Base-by-base conservation (phyloP, 1,140 invertebrate species). In the Musca vetustissima region DNA sequence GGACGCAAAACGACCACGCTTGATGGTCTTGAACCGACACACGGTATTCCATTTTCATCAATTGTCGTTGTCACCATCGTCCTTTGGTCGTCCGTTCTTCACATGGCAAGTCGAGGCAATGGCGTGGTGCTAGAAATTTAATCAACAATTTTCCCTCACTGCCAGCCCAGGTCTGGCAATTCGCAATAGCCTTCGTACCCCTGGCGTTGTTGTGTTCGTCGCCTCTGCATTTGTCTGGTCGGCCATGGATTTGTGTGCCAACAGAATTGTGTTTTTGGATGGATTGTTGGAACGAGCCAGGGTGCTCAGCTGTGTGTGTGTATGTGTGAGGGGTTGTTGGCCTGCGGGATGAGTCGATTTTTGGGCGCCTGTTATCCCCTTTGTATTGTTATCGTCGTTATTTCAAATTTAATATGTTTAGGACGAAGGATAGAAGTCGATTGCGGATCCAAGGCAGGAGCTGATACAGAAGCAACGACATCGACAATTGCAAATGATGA, bases 351-450 rank as follows among this genome's bases (percentile, higher is more conserved):
- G 52, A 17, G 32, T 22, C 36, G 7, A 53, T 61, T 19, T 61
- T 61, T 61, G 57, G 57, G 57, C 57, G 57, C 57, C 57, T 61
- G 32, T 61, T 61, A 61, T 61, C 57, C 28, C 36, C 17, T n/a
- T 61, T 61, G 36, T 43, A 61, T 61, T 61, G 57, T 61, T 32
- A 61, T 61, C 57, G 57, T 61, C 57, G 36, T 61, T 61, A 36
- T 43, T 61, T 32, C 28, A 43, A 52, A 52, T 43, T 28, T 28
- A 49, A 43, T 32, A 28, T 67, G 66, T 25, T 49, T 53, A 55
- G 19, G 53, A 36, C 28, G 57, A 61, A 61, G 19, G 19, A 36
- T 61, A 43, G 22, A 24, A 21, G 50, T 24, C 17, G 50, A 21
- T 21, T 21, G 9, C 7, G 17, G 17, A 13, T 53, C 17, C 50